Evolutionary conservation across 2,113 vertebrate species (phyloP).

Genomic region (Oreochromis spilurus): DNA sequence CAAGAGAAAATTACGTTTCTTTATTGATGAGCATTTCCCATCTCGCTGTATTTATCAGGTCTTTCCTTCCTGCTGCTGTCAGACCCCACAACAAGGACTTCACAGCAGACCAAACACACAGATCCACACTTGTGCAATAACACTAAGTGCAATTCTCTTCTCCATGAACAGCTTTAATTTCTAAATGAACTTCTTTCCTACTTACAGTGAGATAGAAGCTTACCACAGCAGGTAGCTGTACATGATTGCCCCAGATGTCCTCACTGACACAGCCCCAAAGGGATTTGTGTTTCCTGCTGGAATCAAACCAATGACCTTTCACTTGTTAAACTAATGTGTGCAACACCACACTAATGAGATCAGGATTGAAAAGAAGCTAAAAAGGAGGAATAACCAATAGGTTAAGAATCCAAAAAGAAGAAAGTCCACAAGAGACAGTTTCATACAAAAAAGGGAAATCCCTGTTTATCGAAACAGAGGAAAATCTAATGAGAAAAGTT

Average conservation of each 20-base stretch:
- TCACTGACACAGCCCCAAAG: neutral
- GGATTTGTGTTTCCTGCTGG: neutral
- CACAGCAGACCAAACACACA: neutral
- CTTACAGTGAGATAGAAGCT: neutral
- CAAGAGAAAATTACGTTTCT: rapidly evolving
- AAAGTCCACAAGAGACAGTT: rapidly evolving
- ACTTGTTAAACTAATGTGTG: neutral
- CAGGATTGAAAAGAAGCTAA: neutral
- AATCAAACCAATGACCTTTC: neutral
- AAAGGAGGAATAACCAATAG: neutral
- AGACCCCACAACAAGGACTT: neutral
- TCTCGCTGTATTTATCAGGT: rapidly evolving
- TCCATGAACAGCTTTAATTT: neutral
- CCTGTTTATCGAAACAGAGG: rapidly evolving
- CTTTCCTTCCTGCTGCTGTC: neutral
- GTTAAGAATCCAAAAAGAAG: neutral
- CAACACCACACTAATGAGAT: neutral
- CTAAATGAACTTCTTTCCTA: neutral
- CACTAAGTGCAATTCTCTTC: neutral
- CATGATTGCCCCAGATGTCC: neutral
- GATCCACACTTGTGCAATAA: neutral
- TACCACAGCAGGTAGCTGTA: neutral
- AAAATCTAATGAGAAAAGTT: neutral
- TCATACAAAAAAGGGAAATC: neutral
- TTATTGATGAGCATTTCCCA: neutral